Evolutionary conservation across 2,797 vertebrate species (phyloP), one percentile per base, ranked within the genome.

Genomic region (Epinephelus awoara): DNA sequence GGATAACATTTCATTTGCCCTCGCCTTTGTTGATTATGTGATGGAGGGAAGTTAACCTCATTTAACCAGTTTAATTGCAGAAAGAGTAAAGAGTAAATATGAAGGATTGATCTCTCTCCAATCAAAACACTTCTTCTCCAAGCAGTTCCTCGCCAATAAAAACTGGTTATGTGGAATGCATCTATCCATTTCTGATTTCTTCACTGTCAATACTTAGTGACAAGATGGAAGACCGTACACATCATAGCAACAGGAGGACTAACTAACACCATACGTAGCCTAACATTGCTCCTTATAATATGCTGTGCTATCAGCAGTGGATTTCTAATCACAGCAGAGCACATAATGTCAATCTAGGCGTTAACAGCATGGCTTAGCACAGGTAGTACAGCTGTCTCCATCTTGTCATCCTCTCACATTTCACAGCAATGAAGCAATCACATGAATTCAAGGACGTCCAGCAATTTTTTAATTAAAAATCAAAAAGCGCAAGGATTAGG

Each of bases 381-480:
- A 67, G 8, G 59, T 74, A 38, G 34, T 5, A 44, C 19, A 34
- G 25, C 12, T 6, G 29, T 18, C 68, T 61, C 57, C 40, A 51
- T 67, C 57, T 27, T 70, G 46, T 61, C 77, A 84, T 72, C 73
- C 47, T 44, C 21, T 72, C 34, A 34, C 54, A 76, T 72, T 51
- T 65, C 54, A 65, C 21, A 54, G 59, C 44, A 63, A 67, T 58
- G 10, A 71, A 76, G 57, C 70, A 38, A 75, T 79, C 51, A 79
- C 61, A 76, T 67, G 63, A 73, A 84, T 59, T 67, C 67, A 83
- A 80, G n/a, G 25, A 59, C 6, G 11, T 42, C 51, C 54, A 61
- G 52, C 42, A 25, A 12, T 55, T 77, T 46, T 74, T 77, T 15
- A 82, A 85, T 76, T 63, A 55, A 52, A 70, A 81, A 71, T 78